A percentile compares a stretch with the other conserved stretches of the same genome.
Conservation (phyloP, 2,888 invertebrate species). For the Drosophila peninsularis region DNA sequence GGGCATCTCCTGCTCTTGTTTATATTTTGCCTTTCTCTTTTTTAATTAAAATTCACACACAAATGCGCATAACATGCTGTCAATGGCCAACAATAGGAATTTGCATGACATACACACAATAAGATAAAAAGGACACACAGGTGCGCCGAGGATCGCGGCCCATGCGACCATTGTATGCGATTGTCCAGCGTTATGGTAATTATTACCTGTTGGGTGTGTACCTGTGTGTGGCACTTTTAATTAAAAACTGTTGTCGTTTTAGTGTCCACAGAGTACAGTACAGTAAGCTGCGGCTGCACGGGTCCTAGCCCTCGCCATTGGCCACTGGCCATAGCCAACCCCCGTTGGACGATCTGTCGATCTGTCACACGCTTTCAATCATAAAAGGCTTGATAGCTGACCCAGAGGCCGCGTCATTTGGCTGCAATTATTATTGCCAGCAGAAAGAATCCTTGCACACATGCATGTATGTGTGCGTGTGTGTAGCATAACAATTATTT, state of each 20-base stretch:
- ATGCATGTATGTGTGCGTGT: constrained; percentile 9
- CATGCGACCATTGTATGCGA: constrained; percentile 34
- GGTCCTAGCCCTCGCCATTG: not conserved
- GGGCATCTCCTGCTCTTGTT: not conserved
- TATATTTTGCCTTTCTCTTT: not conserved
- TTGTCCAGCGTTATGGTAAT: constrained; percentile 48
- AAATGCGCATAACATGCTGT: constrained; percentile 49
- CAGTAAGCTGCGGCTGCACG: not conserved
- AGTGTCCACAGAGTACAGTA: constrained; percentile 5
- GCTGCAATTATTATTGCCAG: constrained; percentile 72
- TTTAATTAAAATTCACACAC: constrained; percentile 49
- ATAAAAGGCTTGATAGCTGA: constrained; percentile 60
- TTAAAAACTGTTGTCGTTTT: constrained; percentile 39
- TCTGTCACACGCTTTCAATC: constrained; percentile 30
- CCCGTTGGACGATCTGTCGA: constrained; percentile 12
- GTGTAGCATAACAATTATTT: constrained; percentile 50
- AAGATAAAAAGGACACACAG: constrained; percentile 44
- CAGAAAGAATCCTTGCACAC: constrained; percentile 10
- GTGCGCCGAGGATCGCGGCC: constrained; percentile 31
- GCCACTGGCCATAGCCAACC: constrained; percentile 22
- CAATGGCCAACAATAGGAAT: constrained; percentile 53
- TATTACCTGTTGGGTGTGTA: constrained; percentile 49
- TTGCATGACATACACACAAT: constrained; percentile 40
- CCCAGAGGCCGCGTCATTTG: constrained; percentile 70
- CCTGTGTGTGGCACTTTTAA: constrained; percentile 66